phyloP scores from a whole-genome alignment of 2,888 invertebrate genomes.

The Macrophya annulata region DNA sequence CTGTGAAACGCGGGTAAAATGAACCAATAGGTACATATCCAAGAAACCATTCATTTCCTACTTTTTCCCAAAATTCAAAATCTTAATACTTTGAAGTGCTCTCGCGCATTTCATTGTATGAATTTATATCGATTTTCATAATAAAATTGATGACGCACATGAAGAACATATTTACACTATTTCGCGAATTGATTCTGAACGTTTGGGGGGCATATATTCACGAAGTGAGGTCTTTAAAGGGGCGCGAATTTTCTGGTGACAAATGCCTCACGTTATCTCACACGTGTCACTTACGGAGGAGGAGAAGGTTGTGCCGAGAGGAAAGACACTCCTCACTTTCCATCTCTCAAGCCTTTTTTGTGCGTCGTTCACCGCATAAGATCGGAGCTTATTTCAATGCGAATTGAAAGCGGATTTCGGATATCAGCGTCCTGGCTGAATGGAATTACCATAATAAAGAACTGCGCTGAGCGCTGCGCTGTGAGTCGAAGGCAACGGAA shows the following conservation, averaged over 20 bases:
- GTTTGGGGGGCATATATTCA: constrained; percentile 17
- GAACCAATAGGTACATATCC: neutral
- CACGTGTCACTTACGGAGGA: constrained; percentile 39
- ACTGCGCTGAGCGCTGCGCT: constrained; percentile 40
- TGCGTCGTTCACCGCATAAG: constrained; percentile 59
- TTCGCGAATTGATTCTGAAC: constrained; percentile 48
- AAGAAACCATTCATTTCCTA: neutral
- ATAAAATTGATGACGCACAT: constrained; percentile 1
- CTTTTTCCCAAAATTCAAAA: neutral
- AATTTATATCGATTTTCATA: constrained; percentile 2
- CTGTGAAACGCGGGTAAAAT: neutral
- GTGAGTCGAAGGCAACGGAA: constrained; percentile 32
- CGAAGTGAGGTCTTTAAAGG: constrained; percentile 20
- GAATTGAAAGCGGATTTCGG: constrained; percentile 73
- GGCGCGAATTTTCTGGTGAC: constrained; percentile 52
- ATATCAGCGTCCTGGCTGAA: constrained; percentile 71
- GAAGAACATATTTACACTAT: constrained; percentile 13
- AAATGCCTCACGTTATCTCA: constrained; percentile 53
- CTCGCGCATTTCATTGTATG: neutral
- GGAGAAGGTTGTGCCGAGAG: neutral
- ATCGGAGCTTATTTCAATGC: constrained; percentile 71
- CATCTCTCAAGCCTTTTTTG: constrained; percentile 54
- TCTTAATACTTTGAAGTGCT: neutral
- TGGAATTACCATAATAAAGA: constrained; percentile 76
- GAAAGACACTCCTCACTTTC: constrained; percentile 48